Evolutionary conservation across 2,113 vertebrate genomes (phyloP).

Genomic region (Numida meleagris): DNA sequence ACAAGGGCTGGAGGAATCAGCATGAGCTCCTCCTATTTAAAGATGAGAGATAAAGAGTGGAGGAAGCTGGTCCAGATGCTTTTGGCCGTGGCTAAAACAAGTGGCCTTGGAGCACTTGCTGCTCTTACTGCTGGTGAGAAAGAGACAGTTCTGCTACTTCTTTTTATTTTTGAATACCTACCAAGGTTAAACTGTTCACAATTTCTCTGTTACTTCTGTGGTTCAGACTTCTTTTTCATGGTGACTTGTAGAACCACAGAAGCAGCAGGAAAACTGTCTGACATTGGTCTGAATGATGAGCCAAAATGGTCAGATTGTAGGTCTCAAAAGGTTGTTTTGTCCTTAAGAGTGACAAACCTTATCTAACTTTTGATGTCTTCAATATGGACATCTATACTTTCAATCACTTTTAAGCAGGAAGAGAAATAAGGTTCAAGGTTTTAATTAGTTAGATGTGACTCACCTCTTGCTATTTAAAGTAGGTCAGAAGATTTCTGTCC

Average conservation of each 20-base stretch:
- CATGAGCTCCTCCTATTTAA: not conserved
- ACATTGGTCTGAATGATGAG: not conserved
- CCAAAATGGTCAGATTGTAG: not conserved
- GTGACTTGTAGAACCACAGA: not conserved
- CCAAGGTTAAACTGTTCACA: not conserved
- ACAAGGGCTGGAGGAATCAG: not conserved
- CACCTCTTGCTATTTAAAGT: slow-evolving; percentile 6
- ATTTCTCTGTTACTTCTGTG: not conserved
- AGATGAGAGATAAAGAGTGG: not conserved
- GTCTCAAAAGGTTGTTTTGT: not conserved
- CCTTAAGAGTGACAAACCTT: not conserved
- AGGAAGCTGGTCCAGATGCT: not conserved
- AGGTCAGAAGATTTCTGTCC: not conserved
- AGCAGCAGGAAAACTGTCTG: not conserved
- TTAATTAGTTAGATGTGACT: not conserved
- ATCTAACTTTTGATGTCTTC: not conserved
- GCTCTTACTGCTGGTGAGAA: not conserved
- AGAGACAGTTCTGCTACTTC: not conserved
- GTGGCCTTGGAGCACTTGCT: not conserved
- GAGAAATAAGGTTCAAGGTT: not conserved
- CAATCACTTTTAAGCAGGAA: not conserved
- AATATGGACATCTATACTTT: not conserved
- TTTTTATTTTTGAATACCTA: not conserved
- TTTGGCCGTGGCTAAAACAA: not conserved
- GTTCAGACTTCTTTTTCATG: not conserved